phyloP scores from a whole-genome alignment of 2,888 invertebrate species.

The Phymatocera aterrima region DNA sequence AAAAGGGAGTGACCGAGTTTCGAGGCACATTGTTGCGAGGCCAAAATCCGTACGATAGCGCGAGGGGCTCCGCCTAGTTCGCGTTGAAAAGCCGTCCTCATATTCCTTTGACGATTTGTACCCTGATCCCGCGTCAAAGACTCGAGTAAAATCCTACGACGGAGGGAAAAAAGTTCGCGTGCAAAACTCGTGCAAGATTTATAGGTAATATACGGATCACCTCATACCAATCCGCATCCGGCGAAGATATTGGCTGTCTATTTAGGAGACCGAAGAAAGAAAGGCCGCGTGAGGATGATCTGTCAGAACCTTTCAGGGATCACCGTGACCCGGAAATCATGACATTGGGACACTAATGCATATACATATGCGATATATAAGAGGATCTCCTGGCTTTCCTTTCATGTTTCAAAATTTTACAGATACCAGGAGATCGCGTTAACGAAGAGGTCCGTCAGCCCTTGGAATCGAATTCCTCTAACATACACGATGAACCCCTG shows the following conservation, averaged over 20 bases:
- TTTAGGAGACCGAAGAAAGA: background rate
- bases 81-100: background rate
- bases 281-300: background rate
- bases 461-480: no score
- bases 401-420: background rate
- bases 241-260: conserved; percentile 10
- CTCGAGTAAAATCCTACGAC: background rate
- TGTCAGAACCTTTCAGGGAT: conserved; percentile 3
- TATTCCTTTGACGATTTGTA: conserved; percentile 14
- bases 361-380: no score
- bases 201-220: conserved; percentile 8
- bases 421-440: background rate
- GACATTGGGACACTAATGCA: background rate
- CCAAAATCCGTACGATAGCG: background rate
- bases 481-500: no score
- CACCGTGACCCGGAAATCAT: conserved; percentile 8
- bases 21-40: no score
- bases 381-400: background rate
- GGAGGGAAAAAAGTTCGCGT: background rate
- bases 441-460: no score
- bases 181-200: background rate
- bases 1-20: no score
- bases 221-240: background rate
- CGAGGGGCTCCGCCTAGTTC: background rate
- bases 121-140: conserved; percentile 30